These are phyloP conservation scores for Drosophila anomelani DNA, from an alignment of 2,888 invertebrate species.

Conservation along the genomic window DNA sequence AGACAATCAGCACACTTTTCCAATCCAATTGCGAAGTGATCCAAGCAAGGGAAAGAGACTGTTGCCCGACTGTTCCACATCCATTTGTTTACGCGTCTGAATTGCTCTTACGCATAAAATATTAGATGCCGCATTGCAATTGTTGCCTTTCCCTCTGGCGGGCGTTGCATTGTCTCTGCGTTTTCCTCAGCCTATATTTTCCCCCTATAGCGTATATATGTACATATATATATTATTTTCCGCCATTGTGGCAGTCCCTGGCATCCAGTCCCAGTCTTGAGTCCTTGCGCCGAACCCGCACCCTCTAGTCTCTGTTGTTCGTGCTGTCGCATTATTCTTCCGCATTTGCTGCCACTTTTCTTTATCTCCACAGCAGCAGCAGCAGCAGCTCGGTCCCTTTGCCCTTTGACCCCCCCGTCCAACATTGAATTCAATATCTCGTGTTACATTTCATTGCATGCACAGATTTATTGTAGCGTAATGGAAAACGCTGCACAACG, in stretches of 20 bases:
- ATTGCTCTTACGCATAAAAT: constrained; percentile 77
- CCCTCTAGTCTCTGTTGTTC: constrained; percentile 60
- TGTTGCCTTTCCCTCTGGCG: constrained; percentile 69
- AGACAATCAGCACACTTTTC: constrained; percentile 14
- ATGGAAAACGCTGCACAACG: constrained; percentile 36
- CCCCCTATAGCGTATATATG: constrained; percentile 46
- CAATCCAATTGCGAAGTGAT: constrained; percentile 17
- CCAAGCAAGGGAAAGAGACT: constrained; percentile 3
- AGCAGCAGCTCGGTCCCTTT: constrained; percentile 23
- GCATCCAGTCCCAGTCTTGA: neutral
- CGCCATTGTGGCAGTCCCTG: constrained; percentile 62
- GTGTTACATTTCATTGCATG: constrained; percentile 80
- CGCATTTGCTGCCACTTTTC: constrained; percentile 80
- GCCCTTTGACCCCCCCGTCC: constrained; percentile 37
- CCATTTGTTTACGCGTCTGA: constrained; percentile 33
- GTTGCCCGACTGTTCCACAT: constrained; percentile 35
- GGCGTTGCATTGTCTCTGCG: constrained; percentile 73
- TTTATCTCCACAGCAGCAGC: constrained; percentile 62
- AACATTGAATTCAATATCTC: constrained; percentile 79
- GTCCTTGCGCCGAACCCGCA: constrained; percentile 4
- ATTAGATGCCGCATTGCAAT: constrained; percentile 78
- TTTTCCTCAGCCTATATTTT: constrained; percentile 45
- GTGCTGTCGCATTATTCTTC: constrained; percentile 81
- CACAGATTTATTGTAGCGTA: constrained; percentile 73
- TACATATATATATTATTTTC: constrained; percentile 47